phyloP scores from a whole-genome alignment of 2,113 vertebrate species.

The Vidua chalybeata region DNA sequence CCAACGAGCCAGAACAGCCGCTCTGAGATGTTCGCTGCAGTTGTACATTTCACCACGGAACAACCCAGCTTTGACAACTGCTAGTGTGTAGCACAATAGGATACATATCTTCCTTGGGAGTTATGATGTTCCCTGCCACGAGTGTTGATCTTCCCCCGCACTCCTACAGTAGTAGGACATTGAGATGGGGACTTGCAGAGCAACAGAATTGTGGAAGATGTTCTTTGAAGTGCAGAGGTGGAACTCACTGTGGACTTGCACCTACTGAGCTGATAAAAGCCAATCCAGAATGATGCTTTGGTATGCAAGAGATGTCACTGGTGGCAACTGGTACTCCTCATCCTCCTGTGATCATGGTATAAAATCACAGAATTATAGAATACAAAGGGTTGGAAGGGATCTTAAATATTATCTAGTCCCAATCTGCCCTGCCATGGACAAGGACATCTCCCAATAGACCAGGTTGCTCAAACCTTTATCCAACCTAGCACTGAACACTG shows the following conservation, averaged over 20 bases:
- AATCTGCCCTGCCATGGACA: neutral
- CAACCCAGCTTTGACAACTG: neutral
- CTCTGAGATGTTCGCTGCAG: neutral
- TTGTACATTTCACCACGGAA: neutral
- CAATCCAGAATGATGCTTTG: neutral
- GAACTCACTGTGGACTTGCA: neutral
- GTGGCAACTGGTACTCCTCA: neutral
- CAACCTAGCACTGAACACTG: neutral
- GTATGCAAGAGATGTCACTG: too few relatives aligned
- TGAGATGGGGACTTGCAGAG: neutral
- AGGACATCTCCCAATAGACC: neutral
- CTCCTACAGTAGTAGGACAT: neutral
- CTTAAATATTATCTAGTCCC: neutral
- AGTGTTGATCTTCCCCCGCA: accelerated
- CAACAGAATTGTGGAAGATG: accelerated
- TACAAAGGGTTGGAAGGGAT: neutral
- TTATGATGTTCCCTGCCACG: accelerated
- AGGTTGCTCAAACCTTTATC: neutral
- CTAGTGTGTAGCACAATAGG: accelerated
- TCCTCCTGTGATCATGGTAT: neutral
- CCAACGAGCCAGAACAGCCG: accelerated
- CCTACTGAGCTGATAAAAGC: neutral
- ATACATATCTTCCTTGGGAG: neutral
- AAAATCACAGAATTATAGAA: neutral
- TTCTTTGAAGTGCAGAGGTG: neutral